phyloP scores from a whole-genome alignment of 2,888 invertebrate genomes.

The Tinea trinotella region DNA sequence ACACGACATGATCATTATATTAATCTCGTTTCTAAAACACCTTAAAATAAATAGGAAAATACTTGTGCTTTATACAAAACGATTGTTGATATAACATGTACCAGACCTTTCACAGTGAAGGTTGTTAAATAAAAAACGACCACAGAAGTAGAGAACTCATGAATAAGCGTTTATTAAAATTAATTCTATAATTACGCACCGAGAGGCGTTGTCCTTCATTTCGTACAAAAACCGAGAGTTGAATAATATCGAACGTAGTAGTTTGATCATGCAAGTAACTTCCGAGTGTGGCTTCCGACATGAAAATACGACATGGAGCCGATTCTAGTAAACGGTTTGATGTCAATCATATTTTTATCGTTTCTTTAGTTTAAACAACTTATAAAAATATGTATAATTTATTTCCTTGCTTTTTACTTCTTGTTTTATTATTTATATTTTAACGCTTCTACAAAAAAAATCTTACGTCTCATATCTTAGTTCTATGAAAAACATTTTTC shows the following conservation, averaged over 20 bases:
- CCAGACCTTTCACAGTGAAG: not conserved
- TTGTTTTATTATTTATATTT: too few relatives aligned
- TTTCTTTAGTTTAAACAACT: too few relatives aligned
- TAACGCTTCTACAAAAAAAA: too few relatives aligned
- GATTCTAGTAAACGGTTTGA: not conserved
- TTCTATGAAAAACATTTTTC: too few relatives aligned
- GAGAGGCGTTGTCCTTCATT: slow-evolving; percentile 16
- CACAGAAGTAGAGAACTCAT: not conserved
- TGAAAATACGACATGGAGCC: not conserved
- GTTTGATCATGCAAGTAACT: slow-evolving; percentile 12
- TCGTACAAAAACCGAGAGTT: slow-evolving; percentile 5
- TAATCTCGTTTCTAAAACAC: too few relatives aligned
- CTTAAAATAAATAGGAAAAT: too few relatives aligned
- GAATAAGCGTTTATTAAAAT: slow-evolving; percentile 12
- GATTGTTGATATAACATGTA: not conserved
- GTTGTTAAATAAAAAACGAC: not conserved
- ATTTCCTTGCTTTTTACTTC: too few relatives aligned
- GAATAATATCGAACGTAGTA: not conserved
- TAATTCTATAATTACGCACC: slow-evolving; percentile 13
- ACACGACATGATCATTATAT: too few relatives aligned
- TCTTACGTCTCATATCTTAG: too few relatives aligned
- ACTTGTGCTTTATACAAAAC: too few relatives aligned
- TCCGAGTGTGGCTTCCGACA: slow-evolving; percentile 15
- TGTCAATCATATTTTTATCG: too few relatives aligned
- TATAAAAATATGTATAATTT: too few relatives aligned